These are phyloP conservation scores for Siphlonurus alternatus DNA, from an alignment of 2,888 invertebrate genomes.

Conservation along the genomic window DNA sequence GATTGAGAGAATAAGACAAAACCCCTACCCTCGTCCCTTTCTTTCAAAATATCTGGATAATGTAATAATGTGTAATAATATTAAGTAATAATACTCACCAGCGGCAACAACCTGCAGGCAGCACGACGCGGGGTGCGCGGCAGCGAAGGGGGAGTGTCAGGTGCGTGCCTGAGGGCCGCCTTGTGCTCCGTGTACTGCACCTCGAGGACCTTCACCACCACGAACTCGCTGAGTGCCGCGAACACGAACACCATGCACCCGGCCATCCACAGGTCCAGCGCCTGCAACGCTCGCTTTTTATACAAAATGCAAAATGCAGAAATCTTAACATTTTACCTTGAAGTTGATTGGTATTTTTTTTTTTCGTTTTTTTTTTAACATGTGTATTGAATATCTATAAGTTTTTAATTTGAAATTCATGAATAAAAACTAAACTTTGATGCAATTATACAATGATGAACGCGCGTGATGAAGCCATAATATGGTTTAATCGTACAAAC, in stretches of 20 bases:
- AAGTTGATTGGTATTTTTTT: neutral
- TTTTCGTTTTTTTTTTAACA: too few relatives aligned
- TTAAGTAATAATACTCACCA: neutral
- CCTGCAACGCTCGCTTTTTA: slow-evolving; percentile 29
- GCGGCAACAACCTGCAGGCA: neutral
- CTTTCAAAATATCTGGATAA: neutral
- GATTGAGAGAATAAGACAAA: too few relatives aligned
- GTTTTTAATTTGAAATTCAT: too few relatives aligned
- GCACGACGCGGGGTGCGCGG: neutral
- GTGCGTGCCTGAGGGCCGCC: neutral
- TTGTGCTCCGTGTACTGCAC: slow-evolving; percentile 35
- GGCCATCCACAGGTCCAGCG: slow-evolving; percentile 75
- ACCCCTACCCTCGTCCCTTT: neutral
- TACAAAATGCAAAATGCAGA: neutral
- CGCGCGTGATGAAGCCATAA: too few relatives aligned
- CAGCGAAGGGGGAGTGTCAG: neutral
- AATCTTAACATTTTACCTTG: neutral
- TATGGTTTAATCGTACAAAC: too few relatives aligned
- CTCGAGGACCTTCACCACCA: slow-evolving; percentile 65
- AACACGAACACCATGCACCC: slow-evolving; percentile 78
- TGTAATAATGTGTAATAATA: too few relatives aligned
- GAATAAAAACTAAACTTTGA: too few relatives aligned
- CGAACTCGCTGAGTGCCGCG: slow-evolving; percentile 65
- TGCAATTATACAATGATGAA: too few relatives aligned
- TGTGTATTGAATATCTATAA: too few relatives aligned